phyloP scores from a whole-genome alignment of 2,113 vertebrate genomes.

The Xiphophorus hellerii region DNA sequence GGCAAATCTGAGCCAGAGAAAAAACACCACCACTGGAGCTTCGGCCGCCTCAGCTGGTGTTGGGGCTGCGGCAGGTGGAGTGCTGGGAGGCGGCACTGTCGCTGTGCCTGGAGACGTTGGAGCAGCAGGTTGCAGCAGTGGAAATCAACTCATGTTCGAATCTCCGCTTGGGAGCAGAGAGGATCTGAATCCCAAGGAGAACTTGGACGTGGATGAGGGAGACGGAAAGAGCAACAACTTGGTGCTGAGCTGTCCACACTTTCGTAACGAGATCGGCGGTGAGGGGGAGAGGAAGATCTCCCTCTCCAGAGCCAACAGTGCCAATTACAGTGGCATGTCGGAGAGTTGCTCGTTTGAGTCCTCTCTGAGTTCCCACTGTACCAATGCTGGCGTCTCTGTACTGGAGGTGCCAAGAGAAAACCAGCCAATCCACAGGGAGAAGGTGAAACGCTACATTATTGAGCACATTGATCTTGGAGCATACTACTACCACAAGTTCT shows the following conservation, averaged over 20 bases:
- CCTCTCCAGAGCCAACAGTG: constrained; percentile 88
- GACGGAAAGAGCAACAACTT: constrained; percentile 95
- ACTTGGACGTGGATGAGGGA: constrained; percentile 91
- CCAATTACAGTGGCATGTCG: constrained; percentile 83
- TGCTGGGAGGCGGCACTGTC: constrained; percentile 28
- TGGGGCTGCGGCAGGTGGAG: constrained; percentile 15
- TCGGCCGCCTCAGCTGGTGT: constrained; percentile 89
- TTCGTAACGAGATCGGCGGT: constrained; percentile 94
- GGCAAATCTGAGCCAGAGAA: constrained; percentile 87
- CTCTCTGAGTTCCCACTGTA: constrained; percentile 95
- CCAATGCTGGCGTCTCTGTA: constrained; percentile 95
- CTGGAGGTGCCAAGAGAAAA: constrained; percentile 94
- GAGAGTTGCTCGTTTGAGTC: constrained; percentile 96
- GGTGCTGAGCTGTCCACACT: constrained; percentile 90
- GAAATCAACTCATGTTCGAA: constrained; percentile 80
- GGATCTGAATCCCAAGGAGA: constrained; percentile 94
- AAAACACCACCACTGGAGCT: constrained; percentile 95
- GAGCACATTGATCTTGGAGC: constrained; percentile 97
- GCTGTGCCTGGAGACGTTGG: constrained; percentile 44
- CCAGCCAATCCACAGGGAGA: constrained; percentile 95
- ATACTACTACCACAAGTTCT: constrained; percentile 97
- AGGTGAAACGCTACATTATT: constrained; percentile 97
- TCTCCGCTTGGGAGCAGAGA: constrained; percentile 93
- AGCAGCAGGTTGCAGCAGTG: constrained; percentile 58
- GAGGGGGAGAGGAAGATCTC: constrained; percentile 93